Evolutionary conservation across 2,888 invertebrate species (phyloP).

Genomic region (Microctonus hyperodae): DNA sequence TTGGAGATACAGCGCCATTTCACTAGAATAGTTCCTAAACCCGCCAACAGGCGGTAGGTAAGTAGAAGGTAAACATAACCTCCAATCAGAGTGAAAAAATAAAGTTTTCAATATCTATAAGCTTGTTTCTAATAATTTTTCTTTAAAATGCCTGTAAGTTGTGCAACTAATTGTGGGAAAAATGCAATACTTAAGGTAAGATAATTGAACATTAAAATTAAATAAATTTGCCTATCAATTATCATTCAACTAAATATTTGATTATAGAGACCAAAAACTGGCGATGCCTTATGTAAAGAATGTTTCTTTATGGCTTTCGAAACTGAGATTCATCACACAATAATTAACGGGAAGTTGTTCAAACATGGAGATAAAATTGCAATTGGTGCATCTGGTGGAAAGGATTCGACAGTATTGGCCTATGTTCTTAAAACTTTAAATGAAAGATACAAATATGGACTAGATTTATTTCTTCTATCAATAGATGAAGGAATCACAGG

Average conservation of each 20-base stretch:
- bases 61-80: neutral
- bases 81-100: neutral
- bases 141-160: constrained; percentile 71
- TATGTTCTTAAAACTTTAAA: constrained; percentile 92
- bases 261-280: constrained; percentile 86
- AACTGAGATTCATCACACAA: constrained; percentile 93
- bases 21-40: no score
- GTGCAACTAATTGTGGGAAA: constrained; percentile 77
- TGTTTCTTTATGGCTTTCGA: constrained; percentile 96
- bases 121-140: neutral
- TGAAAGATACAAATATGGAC: constrained; percentile 86
- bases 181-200: constrained; percentile 80
- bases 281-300: constrained; percentile 90
- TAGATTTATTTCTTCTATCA: constrained; percentile 89
- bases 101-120: no score
- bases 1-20: no score
- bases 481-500: constrained; percentile 98
- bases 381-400: constrained; percentile 92
- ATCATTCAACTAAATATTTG: constrained; percentile 6
- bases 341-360: constrained; percentile 82
- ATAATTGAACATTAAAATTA: constrained; percentile 10
- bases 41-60: no score
- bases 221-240: constrained; percentile 5
- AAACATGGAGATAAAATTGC: constrained; percentile 86
- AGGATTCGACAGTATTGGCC: constrained; percentile 98